These are phyloP conservation scores for Notolabrus celidotus DNA, from an alignment of 2,797 vertebrate species.

Conservation along the genomic window DNA sequence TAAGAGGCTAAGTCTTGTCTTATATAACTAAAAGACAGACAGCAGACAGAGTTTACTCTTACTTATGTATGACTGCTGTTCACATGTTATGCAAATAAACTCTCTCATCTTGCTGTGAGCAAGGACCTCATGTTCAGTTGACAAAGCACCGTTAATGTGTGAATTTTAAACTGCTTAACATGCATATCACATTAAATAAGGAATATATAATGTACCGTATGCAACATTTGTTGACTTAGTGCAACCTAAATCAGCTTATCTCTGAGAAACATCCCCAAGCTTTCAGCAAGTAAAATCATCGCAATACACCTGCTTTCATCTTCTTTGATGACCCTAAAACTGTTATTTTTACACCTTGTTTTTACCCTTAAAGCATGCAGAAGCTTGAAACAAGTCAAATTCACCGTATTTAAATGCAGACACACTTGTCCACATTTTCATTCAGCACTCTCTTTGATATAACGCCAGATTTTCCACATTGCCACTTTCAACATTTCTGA, in stretches of 20 bases:
- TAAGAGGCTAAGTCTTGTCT: constrained; percentile 43
- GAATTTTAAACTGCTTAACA: constrained; percentile 33
- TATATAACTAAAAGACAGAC: constrained; percentile 53
- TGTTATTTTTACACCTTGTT: constrained; percentile 19
- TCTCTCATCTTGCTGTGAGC: constrained; percentile 39
- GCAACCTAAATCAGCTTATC: not conserved
- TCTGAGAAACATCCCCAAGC: constrained; percentile 3
- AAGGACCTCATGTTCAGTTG: constrained; percentile 29
- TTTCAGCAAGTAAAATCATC: constrained; percentile 12
- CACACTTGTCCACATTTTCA: constrained; percentile 42
- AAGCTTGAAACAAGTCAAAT: constrained; percentile 37
- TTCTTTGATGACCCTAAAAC: constrained; percentile 33
- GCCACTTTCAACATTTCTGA: constrained; percentile 51
- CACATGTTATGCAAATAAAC: constrained; percentile 56
- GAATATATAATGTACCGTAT: constrained; percentile 22
- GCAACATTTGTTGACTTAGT: constrained; percentile 28
- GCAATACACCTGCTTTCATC: constrained; percentile 23
- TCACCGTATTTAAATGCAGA: constrained; percentile 56
- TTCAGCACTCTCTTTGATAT: constrained; percentile 46
- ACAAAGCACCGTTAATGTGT: constrained; percentile 11
- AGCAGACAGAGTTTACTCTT: constrained; percentile 46
- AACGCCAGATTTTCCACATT: constrained; percentile 47
- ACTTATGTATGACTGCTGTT: constrained; percentile 49
- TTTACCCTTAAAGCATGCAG: constrained; percentile 25
- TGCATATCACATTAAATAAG: constrained; percentile 17